These are phyloP conservation scores for Aptenodytes forsteri DNA, from an alignment of 2,113 vertebrate species.

Conservation along the genomic window DNA sequence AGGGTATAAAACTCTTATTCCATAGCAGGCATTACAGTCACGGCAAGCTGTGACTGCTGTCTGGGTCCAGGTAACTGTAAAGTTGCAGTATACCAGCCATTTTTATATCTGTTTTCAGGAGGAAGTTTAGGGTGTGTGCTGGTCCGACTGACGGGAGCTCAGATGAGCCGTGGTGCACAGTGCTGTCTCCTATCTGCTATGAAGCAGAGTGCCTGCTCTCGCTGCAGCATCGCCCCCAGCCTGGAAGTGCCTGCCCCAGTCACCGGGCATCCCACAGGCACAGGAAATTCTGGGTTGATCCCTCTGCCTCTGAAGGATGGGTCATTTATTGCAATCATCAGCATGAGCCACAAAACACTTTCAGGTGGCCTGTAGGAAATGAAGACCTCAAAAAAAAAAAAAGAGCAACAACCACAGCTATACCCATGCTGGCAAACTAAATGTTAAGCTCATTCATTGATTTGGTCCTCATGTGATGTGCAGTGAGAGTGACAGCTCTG, in stretches of 20 bases:
- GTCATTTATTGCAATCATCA: neutral
- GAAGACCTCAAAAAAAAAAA: neutral
- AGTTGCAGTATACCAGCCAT: neutral
- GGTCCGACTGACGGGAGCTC: rapidly evolving
- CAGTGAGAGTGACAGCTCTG: neutral
- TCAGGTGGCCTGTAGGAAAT: neutral
- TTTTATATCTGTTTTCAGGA: no score
- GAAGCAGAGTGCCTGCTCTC: rapidly evolving
- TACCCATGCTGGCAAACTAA: rapidly evolving
- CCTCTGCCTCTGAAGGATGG: neutral
- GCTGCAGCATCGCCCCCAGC: neutral
- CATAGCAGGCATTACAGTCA: rapidly evolving
- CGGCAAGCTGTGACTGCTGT: neutral
- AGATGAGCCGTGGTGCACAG: rapidly evolving
- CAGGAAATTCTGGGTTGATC: rapidly evolving
- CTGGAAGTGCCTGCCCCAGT: rapidly evolving
- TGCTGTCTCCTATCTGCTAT: neutral
- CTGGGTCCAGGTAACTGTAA: neutral
- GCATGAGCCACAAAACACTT: neutral
- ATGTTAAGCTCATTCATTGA: neutral
- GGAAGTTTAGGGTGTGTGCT: neutral
- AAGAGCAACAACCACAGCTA: no score
- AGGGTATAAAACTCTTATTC: neutral
- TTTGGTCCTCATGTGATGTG: neutral
- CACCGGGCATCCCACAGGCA: neutral